Evolutionary conservation across 2,797 vertebrate species (phyloP).

Genomic region (Lepilemur ruficaudatus): DNA sequence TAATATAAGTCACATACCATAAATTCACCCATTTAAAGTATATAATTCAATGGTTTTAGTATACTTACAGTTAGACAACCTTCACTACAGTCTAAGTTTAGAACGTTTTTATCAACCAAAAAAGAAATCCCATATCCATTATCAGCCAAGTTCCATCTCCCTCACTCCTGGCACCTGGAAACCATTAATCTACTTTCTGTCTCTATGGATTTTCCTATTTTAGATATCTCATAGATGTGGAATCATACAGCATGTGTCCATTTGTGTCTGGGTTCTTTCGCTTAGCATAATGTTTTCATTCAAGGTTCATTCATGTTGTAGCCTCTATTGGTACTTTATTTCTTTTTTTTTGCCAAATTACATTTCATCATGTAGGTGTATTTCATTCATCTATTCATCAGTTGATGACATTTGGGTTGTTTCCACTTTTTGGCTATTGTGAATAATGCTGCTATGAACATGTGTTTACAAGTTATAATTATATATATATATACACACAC

Average conservation of each 20-base stretch:
- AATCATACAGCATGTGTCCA: neutral
- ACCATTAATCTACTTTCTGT: neutral
- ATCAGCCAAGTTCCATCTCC: neutral
- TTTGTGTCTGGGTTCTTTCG: neutral
- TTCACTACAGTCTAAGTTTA: neutral
- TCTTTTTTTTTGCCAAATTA: neutral
- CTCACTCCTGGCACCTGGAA: neutral
- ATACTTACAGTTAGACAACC: neutral
- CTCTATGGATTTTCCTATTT: neutral
- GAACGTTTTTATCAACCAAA: neutral
- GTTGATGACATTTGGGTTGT: neutral
- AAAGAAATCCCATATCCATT: neutral
- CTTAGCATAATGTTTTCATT: neutral
- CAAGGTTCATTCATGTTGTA: neutral
- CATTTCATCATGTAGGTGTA: neutral
- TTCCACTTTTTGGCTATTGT: neutral
- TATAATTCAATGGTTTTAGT: neutral
- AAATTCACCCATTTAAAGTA: neutral
- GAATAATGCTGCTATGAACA: neutral
- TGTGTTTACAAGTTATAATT: neutral
- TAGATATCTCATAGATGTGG: neutral
- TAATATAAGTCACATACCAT: neutral
- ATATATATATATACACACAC: neutral
- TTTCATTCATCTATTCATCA: neutral
- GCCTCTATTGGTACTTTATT: neutral